Percentiles rank a stretch among this genome's conserved stretches.
Conservation (phyloP, 2,888 invertebrate species). For the Melanargia galathea region DNA sequence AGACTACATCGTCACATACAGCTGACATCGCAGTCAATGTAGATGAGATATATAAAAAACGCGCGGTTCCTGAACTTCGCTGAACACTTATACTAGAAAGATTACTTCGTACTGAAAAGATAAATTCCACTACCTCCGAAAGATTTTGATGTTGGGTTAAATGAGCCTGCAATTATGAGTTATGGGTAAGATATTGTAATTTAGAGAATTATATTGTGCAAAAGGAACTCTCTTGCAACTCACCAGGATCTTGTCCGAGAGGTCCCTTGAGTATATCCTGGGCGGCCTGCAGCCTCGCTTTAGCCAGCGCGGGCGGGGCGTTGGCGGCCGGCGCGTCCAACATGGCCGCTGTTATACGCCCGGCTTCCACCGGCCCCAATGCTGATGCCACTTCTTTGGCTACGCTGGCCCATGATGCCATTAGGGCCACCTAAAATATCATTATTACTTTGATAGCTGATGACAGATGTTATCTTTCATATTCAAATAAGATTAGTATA, state of each 20-base stretch:
- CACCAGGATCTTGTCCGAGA: slow-evolving; percentile 69
- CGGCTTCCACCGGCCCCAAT: slow-evolving; percentile 89
- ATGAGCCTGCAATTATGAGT: too few species aligned
- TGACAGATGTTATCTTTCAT: not conserved
- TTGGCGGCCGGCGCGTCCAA: slow-evolving; percentile 87
- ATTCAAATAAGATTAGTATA: not conserved
- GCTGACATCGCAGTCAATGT: too few species aligned
- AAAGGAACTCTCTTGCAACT: too few species aligned
- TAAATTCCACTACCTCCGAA: too few species aligned
- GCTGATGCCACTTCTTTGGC: slow-evolving; percentile 91
- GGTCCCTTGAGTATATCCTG: slow-evolving; percentile 85
- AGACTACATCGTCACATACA: too few species aligned
- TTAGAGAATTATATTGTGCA: too few species aligned
- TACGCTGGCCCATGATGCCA: slow-evolving; percentile 91
- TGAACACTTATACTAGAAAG: too few species aligned
- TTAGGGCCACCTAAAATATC: slow-evolving; percentile 84
- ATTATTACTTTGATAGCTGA: not conserved
- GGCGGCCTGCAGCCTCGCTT: slow-evolving; percentile 91
- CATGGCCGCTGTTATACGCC: slow-evolving; percentile 89
- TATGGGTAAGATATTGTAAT: too few species aligned
- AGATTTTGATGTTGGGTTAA: too few species aligned
- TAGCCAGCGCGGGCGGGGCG: slow-evolving; percentile 82
- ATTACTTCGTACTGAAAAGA: too few species aligned
- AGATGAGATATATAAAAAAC: too few species aligned
- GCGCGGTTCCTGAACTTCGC: too few species aligned